Percentiles rank a stretch among this genome's conserved stretches.
Conservation (phyloP, 2,113 vertebrate species). For the Herpetotheres cachinnans region DNA sequence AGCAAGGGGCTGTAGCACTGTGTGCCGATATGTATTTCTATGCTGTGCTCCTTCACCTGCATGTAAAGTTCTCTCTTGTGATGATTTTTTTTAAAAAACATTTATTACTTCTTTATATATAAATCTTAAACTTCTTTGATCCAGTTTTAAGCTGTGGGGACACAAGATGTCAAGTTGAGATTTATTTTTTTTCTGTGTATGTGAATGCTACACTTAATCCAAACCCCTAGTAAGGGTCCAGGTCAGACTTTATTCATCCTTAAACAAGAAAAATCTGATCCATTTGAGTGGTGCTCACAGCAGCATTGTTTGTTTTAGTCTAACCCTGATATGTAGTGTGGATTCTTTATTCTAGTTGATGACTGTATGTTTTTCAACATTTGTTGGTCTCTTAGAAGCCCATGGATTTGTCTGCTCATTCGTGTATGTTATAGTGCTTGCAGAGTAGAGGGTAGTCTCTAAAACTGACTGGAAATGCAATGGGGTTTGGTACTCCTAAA, state of each 20-base stretch:
- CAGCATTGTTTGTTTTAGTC: background rate
- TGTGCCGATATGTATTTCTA: background rate
- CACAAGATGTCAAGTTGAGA: background rate
- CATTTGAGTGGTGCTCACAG: background rate
- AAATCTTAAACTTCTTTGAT: background rate
- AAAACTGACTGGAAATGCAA: background rate
- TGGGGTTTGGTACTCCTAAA: background rate
- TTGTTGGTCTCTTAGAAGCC: background rate
- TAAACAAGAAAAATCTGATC: background rate
- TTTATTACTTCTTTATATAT: background rate
- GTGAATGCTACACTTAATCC: background rate
- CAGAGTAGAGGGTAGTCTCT: background rate
- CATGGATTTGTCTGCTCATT: background rate
- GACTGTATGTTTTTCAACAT: background rate
- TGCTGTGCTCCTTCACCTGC: background rate
- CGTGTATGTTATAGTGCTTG: background rate
- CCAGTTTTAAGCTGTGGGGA: background rate
- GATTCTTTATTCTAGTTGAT: background rate
- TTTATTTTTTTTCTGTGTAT: background rate
- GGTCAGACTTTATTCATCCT: background rate
- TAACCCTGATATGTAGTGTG: background rate
- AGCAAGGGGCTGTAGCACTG: background rate
- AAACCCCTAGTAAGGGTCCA: background rate
- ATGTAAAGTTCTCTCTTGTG: background rate
- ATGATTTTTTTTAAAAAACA: background rate